Percentiles rank a stretch among this genome's conserved stretches.
Evolutionary conservation across 2,113 vertebrate genomes (phyloP).

Genomic region (Martes martes): DNA sequence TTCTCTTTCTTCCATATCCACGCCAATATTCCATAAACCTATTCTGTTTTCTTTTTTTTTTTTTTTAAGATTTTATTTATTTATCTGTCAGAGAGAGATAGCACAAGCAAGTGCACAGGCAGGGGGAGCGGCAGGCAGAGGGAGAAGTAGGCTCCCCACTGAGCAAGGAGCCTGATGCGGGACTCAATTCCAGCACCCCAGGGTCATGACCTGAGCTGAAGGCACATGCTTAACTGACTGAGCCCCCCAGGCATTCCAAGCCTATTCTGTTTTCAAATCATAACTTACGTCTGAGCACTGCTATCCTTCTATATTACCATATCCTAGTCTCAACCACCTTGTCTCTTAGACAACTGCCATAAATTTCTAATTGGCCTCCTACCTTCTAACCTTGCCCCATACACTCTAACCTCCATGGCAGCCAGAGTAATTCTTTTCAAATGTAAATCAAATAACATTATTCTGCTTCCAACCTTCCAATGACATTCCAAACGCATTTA

Average conservation of each 20-base stretch:
- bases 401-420: background rate
- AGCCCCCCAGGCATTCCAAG: background rate
- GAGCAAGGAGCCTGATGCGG: too few relatives aligned
- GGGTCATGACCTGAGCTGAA: too few relatives aligned
- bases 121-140: too few relatives aligned
- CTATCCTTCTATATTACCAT: background rate
- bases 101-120: too few relatives aligned
- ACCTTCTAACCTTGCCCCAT: background rate
- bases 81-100: too few relatives aligned
- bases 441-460: background rate
- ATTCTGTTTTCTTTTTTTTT: background rate
- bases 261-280: background rate
- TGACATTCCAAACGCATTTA: background rate
- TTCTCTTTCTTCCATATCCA: background rate
- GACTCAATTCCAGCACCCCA: too few relatives aligned
- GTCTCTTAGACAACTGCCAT: background rate
- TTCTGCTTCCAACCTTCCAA: background rate
- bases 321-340: background rate
- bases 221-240: too few relatives aligned
- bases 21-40: background rate
- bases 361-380: background rate
- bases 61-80: too few relatives aligned
- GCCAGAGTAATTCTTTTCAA: background rate
- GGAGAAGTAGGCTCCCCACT: too few relatives aligned
- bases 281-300: background rate